Conservation (phyloP, 2,113 vertebrate genomes). For the Platycercus adscitus region DNA sequence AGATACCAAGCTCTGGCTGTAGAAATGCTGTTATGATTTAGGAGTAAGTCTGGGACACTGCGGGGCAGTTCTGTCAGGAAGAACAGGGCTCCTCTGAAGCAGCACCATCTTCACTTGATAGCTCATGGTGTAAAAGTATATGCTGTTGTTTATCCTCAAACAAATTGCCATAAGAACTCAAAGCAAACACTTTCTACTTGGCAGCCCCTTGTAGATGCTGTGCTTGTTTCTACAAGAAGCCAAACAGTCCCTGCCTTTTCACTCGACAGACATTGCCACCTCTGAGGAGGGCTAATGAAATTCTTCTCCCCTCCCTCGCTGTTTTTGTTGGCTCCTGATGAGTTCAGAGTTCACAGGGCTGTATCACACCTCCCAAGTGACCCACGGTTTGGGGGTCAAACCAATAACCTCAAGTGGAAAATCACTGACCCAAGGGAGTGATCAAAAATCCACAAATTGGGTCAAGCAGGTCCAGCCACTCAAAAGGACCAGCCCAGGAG, state of each 20-base stretch:
- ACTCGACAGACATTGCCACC: neutral
- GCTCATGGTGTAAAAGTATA: neutral
- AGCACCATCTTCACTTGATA: neutral
- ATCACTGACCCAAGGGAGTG: conserved; percentile 60
- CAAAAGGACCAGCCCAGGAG: conserved; percentile 26
- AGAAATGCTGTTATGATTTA: neutral
- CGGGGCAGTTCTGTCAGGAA: neutral
- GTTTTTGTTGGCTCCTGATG: conserved; percentile 64
- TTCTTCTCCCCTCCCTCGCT: conserved; percentile 25
- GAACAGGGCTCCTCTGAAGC: neutral
- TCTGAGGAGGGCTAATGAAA: conserved; percentile 69
- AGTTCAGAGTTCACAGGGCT: conserved; percentile 68
- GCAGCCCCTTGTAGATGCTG: neutral
- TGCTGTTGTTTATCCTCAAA: conserved; percentile 37
- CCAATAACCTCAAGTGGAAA: conserved; percentile 67
- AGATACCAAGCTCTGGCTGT: neutral
- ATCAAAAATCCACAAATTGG: conserved; percentile 66
- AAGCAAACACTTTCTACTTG: conserved; percentile 11
- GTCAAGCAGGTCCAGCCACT: conserved; percentile 59
- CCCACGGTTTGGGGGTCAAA: conserved; percentile 55
- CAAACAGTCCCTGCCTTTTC: conserved; percentile 1
- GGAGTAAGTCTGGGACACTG: neutral
- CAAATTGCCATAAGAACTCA: neutral
- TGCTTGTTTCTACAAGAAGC: conserved; percentile 40
- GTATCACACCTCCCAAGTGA: conserved; percentile 68